Evolutionary conservation across 2,797 vertebrate species (phyloP).

Genomic region (Bovichtus diacanthus): DNA sequence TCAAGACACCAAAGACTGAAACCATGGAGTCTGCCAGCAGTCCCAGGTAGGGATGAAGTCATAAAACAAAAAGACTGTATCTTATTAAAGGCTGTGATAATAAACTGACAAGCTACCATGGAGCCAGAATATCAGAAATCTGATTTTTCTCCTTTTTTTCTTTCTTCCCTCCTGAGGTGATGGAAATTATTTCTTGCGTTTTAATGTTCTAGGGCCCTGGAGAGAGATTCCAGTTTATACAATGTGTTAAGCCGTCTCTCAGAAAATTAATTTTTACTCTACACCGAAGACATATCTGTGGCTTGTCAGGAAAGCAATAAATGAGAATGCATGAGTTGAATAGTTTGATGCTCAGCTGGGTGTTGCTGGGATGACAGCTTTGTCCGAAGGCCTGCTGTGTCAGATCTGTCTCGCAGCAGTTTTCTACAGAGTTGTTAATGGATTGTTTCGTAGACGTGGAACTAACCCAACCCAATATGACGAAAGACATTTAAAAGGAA

Average conservation of each 20-base stretch:
- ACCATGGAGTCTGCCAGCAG: constrained; percentile 41
- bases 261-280: constrained; percentile 71
- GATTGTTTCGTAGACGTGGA: constrained; percentile 50
- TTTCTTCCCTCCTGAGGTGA: constrained; percentile 52
- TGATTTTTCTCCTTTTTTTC: not conserved
- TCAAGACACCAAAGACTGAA: constrained; percentile 65
- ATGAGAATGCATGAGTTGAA: constrained; percentile 57
- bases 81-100: constrained; percentile 36
- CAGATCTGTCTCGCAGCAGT: constrained; percentile 64
- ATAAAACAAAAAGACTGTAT: constrained; percentile 20
- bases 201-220: constrained; percentile 54
- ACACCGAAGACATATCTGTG: constrained; percentile 56
- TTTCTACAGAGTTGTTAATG: constrained; percentile 53
- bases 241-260: constrained; percentile 51
- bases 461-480: constrained; percentile 26
- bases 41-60: constrained; percentile 63
- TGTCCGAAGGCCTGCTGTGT: constrained; percentile 56
- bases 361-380: constrained; percentile 28
- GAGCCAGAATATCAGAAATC: constrained; percentile 17
- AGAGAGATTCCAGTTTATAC: constrained; percentile 54
- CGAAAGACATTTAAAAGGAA: constrained; percentile 59
- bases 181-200: constrained; percentile 71
- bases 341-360: constrained; percentile 52
- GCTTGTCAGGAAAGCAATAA: constrained; percentile 67
- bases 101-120: constrained; percentile 16